Evolutionary conservation across 2,888 invertebrate genomes (phyloP), one percentile per base, ranked within the genome.

Genomic region (Chironomus tentans): DNA sequence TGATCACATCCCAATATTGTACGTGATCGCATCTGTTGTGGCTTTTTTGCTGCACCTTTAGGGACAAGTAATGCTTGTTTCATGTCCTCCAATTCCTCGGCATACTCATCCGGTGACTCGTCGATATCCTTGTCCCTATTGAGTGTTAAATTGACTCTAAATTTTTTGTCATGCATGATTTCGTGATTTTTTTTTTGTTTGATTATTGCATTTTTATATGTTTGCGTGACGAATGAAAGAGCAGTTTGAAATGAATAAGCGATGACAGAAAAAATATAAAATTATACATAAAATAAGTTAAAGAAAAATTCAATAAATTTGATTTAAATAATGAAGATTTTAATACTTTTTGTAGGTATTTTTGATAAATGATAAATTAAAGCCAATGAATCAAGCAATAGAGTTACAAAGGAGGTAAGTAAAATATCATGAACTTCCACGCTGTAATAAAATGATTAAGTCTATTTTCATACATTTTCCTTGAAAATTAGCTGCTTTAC

Each of bases 1-100:
- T 76, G 76, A 79, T 84, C 84, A 5, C 82, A 80, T 0, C 81
- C 82, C 68, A 82, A 79, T 2, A 81, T 80, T 15, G 83, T 83
- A 75, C 82, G 80, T 0, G 82, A 79, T 21, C 83, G 81, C 46
- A 81, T 78, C 18, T 82, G 76, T 0, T 77, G 76, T 76, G 76
- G 56, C 77, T 77, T 71, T 77, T 69, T 50, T 77, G 75, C 15
- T 77, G 77, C 61, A 78, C 73, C 46, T 76, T 77, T 65, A 15
- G 6, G 68, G 68, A 7, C 15, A 2, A n/a, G 7, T 48, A n/a
- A 70, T 4, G 68, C 73, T 77, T 70, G 79, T 79, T 18, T 78
- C 76, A 48, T 80, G 79, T 21, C 82, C 79, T 4, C 81, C 77
- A 46, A 24, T 21, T 48, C 46, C 6, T 70, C 69, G 18, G 18